Conservation (phyloP, 1,140 invertebrate genomes). For the Telenomus remus region DNA sequence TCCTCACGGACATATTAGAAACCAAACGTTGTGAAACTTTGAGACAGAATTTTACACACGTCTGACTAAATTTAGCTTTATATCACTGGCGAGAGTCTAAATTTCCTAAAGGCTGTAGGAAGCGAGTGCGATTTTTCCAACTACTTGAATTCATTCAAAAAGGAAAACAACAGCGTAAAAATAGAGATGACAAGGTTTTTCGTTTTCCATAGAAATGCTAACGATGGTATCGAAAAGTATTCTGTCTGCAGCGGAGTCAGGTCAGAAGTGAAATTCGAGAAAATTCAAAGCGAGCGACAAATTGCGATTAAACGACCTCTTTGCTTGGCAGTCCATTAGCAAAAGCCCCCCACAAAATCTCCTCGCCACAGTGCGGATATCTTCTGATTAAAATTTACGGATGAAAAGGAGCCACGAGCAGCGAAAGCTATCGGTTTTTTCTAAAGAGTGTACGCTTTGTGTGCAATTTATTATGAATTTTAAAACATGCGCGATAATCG, state of each 20-base stretch:
- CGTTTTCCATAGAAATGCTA: slow-evolving; percentile 44
- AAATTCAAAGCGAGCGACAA: slow-evolving; percentile 59
- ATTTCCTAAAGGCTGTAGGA: no score
- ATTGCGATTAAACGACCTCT: slow-evolving; percentile 57
- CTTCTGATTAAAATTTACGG: slow-evolving; percentile 58
- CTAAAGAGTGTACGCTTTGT: slow-evolving; percentile 43
- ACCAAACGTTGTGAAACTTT: no score
- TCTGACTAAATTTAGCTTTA: no score
- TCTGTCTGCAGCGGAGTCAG: slow-evolving; percentile 15
- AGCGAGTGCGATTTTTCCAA: no score
- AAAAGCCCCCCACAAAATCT: slow-evolving; percentile 41
- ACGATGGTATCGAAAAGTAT: slow-evolving; percentile 42
- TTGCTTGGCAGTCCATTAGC: slow-evolving; percentile 57
- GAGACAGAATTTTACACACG: no score
- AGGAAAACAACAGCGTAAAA: slow-evolving; percentile 13
- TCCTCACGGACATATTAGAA: no score
- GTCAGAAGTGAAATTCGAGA: slow-evolving; percentile 54
- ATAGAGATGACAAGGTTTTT: slow-evolving; percentile 27
- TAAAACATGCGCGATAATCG: no score
- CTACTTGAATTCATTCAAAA: slow-evolving; percentile 13
- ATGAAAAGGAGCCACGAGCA: slow-evolving; percentile 51
- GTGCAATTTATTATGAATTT: slow-evolving; percentile 41
- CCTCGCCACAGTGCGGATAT: slow-evolving; percentile 46
- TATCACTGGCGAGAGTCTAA: no score
- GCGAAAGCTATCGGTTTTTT: slow-evolving; percentile 45